phyloP scores from a whole-genome alignment of 2,888 invertebrate species.

The Charanyca ferruginea region DNA sequence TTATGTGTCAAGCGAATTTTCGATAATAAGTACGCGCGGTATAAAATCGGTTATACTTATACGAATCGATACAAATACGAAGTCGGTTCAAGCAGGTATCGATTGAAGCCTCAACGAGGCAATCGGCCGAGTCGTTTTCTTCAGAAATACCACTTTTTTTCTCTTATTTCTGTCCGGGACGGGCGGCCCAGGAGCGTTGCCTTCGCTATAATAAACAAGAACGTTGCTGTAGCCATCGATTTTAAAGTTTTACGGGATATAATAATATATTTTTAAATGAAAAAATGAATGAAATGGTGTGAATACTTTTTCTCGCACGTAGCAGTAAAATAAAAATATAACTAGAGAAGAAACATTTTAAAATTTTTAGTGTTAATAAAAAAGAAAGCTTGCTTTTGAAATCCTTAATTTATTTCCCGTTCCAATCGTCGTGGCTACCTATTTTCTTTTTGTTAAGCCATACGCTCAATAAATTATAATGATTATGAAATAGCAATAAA shows the following conservation, averaged over 20 bases:
- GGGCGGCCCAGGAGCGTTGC: slow-evolving; percentile 85
- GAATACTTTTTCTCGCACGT: background rate
- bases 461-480: slow-evolving; percentile 51
- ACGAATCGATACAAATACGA: slow-evolving; percentile 68
- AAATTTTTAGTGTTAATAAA: background rate
- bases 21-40: slow-evolving; percentile 45
- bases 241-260: slow-evolving; percentile 47
- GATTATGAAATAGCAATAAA: slow-evolving; percentile 36
- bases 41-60: slow-evolving; percentile 51
- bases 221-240: slow-evolving; percentile 71
- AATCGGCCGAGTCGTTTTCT: slow-evolving; percentile 83
- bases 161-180: slow-evolving; percentile 81
- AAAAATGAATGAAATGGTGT: background rate
- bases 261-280: background rate
- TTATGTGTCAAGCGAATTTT: slow-evolving; percentile 39
- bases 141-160: slow-evolving; percentile 83
- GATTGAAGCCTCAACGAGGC: slow-evolving; percentile 80
- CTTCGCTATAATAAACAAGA: slow-evolving; percentile 82
- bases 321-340: too few relatives aligned
- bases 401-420: background rate
- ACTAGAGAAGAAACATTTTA: background rate
- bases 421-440: background rate
- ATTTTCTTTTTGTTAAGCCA: slow-evolving; percentile 27
- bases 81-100: slow-evolving; percentile 64
- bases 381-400: background rate